These are phyloP conservation scores for Macrophya annulata DNA, from an alignment of 2,888 invertebrate species.

Conservation along the genomic window DNA sequence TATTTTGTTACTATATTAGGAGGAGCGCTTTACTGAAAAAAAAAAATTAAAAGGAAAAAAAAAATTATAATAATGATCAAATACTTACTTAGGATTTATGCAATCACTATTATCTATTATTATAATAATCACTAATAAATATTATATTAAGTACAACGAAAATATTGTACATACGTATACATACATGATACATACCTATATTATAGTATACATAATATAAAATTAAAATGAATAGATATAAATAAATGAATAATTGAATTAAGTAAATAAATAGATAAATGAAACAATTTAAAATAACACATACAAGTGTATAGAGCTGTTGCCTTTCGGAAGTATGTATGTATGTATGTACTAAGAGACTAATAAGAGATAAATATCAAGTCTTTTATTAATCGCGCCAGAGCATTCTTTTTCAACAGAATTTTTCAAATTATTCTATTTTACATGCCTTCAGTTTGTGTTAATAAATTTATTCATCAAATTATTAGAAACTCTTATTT, in stretches of 20 bases:
- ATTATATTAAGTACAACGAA: constrained; percentile 23
- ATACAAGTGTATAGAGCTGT: too few relatives aligned
- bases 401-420: too few relatives aligned
- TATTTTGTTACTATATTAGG: neutral
- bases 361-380: too few relatives aligned
- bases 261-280: neutral
- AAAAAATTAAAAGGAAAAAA: neutral
- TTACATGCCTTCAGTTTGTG: too few relatives aligned
- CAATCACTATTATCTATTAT: neutral
- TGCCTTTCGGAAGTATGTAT: neutral
- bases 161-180: constrained; percentile 7
- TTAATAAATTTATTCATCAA: neutral
- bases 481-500: neutral
- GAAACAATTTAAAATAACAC: neutral
- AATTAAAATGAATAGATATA: too few relatives aligned
- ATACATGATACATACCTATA: neutral
- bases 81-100: constrained; percentile 21
- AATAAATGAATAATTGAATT: too few relatives aligned
- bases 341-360: too few relatives aligned
- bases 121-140: neutral
- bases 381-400: too few relatives aligned
- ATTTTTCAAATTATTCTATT: too few relatives aligned
- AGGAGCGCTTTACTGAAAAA: neutral
- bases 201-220: too few relatives aligned
- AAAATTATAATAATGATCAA: too few relatives aligned